Evolutionary conservation across 2,888 invertebrate genomes (phyloP).

Genomic region (Polyommatus icarus): DNA sequence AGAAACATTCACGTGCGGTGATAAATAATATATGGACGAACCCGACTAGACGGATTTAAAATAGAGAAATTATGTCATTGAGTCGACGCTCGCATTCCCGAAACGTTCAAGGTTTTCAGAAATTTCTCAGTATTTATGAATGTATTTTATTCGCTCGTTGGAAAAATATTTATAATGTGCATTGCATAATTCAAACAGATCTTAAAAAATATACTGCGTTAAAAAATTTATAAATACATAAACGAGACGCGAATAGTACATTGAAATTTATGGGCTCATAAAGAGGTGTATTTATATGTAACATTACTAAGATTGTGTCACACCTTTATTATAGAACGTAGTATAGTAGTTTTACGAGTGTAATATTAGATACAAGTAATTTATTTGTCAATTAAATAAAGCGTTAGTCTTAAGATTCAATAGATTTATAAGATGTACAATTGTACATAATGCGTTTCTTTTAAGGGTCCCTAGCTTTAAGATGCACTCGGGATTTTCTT

Average conservation of each 20-base stretch:
- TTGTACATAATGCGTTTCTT: neutral
- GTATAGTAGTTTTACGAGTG: neutral
- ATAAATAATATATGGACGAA: slow-evolving; percentile 43
- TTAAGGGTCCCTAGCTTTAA: neutral
- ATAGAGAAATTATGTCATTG: slow-evolving; percentile 71
- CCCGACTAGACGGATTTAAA: slow-evolving; percentile 54
- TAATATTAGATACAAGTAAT: neutral
- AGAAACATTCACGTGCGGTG: neutral
- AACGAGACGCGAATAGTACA: neutral
- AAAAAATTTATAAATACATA: neutral
- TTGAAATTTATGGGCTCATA: neutral
- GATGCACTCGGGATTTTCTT: neutral
- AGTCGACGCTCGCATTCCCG: slow-evolving; percentile 48
- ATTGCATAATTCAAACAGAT: neutral
- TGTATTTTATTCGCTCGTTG: slow-evolving; percentile 27
- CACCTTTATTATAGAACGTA: neutral
- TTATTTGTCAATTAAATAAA: too few species aligned
- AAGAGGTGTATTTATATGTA: neutral
- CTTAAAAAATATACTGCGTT: neutral
- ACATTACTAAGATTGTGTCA: neutral
- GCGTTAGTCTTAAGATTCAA: neutral
- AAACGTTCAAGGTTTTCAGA: slow-evolving; percentile 45
- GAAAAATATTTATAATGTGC: slow-evolving; percentile 6
- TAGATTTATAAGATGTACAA: neutral
- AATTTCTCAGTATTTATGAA: slow-evolving; percentile 20